Percentiles rank a stretch among this genome's conserved stretches.
Conservation (phyloP, 2,113 vertebrate species). For the Vicugna pacos region DNA sequence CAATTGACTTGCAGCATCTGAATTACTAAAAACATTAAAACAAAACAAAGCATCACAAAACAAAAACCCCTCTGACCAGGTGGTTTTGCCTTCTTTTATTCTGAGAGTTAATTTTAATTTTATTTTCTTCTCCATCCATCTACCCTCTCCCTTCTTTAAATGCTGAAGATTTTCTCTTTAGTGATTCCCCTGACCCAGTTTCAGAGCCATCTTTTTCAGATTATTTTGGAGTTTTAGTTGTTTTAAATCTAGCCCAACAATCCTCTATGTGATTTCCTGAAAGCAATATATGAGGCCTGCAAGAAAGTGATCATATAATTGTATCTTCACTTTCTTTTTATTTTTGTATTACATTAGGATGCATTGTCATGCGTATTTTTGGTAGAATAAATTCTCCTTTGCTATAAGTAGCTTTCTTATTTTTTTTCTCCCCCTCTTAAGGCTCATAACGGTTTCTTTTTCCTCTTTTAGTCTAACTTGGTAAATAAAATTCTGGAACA, state of each 20-base stretch:
- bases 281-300: slow-evolving; percentile 92
- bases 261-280: slow-evolving; percentile 87
- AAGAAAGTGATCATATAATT: slow-evolving; percentile 92
- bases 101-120: slow-evolving; percentile 77
- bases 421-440: slow-evolving; percentile 73
- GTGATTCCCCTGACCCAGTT: slow-evolving; percentile 83
- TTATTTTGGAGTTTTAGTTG: slow-evolving; percentile 88
- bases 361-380: slow-evolving; percentile 96
- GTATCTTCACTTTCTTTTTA: slow-evolving; percentile 94
- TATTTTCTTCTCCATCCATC: slow-evolving; percentile 62
- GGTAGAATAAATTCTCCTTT: slow-evolving; percentile 97
- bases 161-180: slow-evolving; percentile 86
- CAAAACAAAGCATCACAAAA: slow-evolving; percentile 87
- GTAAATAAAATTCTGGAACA: slow-evolving; percentile 84
- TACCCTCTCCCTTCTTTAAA: slow-evolving; percentile 79
- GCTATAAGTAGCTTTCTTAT: slow-evolving; percentile 90
- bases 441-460: slow-evolving; percentile 71
- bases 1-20: slow-evolving; percentile 96
- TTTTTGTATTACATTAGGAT: slow-evolving; percentile 95
- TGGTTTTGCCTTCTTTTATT: slow-evolving; percentile 82
- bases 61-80: slow-evolving; percentile 81
- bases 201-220: slow-evolving; percentile 83
- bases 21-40: slow-evolving; percentile 93
- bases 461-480: slow-evolving; percentile 76
- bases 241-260: slow-evolving; percentile 85